Evolutionary conservation across 2,113 vertebrate genomes (phyloP).

Genomic region (Emydura subglobosa): DNA sequence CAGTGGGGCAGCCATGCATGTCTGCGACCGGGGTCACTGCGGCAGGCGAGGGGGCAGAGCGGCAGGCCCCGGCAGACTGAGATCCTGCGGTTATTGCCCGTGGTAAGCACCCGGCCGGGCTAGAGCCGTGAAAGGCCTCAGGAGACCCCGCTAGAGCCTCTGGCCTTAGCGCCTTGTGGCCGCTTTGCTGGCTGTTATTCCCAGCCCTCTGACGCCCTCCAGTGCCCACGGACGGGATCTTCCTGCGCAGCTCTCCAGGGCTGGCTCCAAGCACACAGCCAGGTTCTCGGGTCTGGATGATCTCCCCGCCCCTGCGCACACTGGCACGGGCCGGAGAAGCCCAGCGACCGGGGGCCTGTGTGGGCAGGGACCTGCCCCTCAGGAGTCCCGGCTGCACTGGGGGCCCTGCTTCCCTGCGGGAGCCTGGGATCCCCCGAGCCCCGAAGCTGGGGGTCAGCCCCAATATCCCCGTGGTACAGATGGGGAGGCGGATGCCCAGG

Average conservation of each 20-base stretch:
- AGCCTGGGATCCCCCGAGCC: background rate
- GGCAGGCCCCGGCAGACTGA: background rate
- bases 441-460: background rate
- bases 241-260: background rate
- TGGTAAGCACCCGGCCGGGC: background rate
- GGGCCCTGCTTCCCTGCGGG: background rate
- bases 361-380: background rate
- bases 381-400: background rate
- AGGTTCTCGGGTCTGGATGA: background rate
- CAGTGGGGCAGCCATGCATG: too few species aligned
- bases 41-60: background rate
- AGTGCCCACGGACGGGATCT: background rate
- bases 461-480: background rate
- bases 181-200: background rate
- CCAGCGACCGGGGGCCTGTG: background rate
- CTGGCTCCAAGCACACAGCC: background rate
- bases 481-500: background rate
- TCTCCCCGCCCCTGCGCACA: background rate
- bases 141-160: background rate
- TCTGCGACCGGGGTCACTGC: background rate
- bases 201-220: background rate
- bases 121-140: background rate
- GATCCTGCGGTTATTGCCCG: background rate
- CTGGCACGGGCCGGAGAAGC: too few species aligned
- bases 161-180: background rate